Evolutionary conservation across 2,113 vertebrate species (phyloP), one percentile per base, ranked within the genome.

Genomic region (Nothobranchius kuhntae): DNA sequence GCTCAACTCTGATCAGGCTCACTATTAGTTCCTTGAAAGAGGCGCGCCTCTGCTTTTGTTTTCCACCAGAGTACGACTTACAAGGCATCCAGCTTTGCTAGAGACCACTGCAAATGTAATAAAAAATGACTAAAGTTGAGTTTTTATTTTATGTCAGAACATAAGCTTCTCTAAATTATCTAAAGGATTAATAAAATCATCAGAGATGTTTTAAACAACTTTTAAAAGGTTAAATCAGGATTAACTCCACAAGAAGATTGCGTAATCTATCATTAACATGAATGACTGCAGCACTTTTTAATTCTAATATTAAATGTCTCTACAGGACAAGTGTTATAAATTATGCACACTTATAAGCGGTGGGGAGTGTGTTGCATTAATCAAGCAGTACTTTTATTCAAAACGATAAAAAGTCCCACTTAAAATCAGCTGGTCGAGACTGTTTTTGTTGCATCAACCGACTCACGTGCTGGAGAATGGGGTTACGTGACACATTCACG

Each of bases 251-350:
- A 58, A 65, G n/a, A 40, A 46, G 42, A 64, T 56, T 58, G 71
- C 58, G 21, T 21, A 64, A 53, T 12, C 26, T 50, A 65, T 71
- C 67, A 45, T 81, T 65, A 59, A 80, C 81, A 65, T 77, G 57
- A 74, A 67, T 58, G 53, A 64, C 50, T 59, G 7, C 55, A 35
- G 46, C 58, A 4, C 60, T 71, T 61, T 68, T 30, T 71, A 13
- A 24, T 51, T 53, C 52, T 54, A 44, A 51, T 75, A 70, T 61
- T 63, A 74, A 66, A 68, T 59, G 63, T 10, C 65, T 40, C 46
- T 45, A 9, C 56, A 42, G 67, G 68, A 38, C 42, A 64, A 67
- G 57, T 53, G 52, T 65, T 53, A 65, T 74, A 44, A 75, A 74
- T 66, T 67, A 60, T 68, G 13, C 8, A 71, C 48, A 58, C 62